Percentiles rank a stretch among this genome's conserved stretches.
Conservation (phyloP, 1,140 invertebrate species). For the Caenorhabditis tropicalis region DNA sequence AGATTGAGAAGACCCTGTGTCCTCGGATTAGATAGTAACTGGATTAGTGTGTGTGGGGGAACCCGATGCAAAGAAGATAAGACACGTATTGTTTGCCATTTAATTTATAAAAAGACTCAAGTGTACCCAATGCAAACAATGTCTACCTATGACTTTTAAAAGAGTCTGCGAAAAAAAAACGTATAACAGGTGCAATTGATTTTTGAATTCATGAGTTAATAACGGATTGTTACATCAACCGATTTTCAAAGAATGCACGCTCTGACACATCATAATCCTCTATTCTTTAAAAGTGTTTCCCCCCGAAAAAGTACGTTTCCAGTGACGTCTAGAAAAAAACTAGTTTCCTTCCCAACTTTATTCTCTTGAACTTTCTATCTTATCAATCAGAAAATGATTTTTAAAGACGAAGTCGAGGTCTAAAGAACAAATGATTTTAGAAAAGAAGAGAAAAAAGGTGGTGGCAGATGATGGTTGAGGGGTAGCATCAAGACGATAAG, state of each 20-base stretch:
- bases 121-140: conserved; percentile 10
- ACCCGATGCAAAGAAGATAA: no score
- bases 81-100: background rate
- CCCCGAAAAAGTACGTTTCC: background rate
- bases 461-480: background rate
- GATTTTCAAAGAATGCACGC: background rate
- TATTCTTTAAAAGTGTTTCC: background rate
- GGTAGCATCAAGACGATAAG: conserved; percentile 5
- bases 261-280: background rate
- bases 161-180: no score
- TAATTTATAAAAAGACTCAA: background rate
- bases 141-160: background rate
- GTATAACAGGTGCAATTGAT: background rate
- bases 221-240: background rate
- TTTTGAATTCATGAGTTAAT: no score
- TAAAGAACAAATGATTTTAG: conserved; percentile 1
- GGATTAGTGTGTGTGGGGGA: no score
- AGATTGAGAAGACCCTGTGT: no score
- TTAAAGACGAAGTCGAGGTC: background rate
- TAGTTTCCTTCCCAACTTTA: background rate
- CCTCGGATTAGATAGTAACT: no score
- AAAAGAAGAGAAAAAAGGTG: background rate
- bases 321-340: background rate
- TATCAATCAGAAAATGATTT: background rate
- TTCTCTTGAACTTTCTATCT: background rate